Base-by-base conservation (phyloP, 2,888 invertebrate genomes). In the Therioaphis trifolii region DNA sequence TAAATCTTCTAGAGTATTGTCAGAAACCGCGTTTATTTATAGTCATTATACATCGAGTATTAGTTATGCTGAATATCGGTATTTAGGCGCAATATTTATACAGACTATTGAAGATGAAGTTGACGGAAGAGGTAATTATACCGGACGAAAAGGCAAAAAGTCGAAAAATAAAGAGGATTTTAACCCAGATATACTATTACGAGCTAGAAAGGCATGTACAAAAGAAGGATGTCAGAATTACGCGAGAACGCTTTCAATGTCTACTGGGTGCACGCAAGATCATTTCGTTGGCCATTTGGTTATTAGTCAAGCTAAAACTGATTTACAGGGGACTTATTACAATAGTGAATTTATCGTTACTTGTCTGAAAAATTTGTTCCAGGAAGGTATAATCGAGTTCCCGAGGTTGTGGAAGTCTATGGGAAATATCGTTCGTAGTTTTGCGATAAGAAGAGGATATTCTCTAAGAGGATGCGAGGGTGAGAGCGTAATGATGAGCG, bases 151-250 rank as follows among this genome's bases (percentile, higher is more conserved):
- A 55, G 55, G 55, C 12, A 55, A n/a, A 21, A n/a, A 21, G n/a
- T n/a, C 55, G 4, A 14, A n/a, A 55, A 9, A 2, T 55, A 55
- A 55, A 55, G 9, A 14, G 55, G n/a, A 55, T 55, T 55, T 55
- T 55, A 15, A 55, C 2, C 9, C 55, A 55, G 55, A 55, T 55
- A n/a, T 55, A 55, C n/a, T n/a, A 55, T 15, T 55, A n/a, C 18
- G 55, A 55, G 55, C 15, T 55, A 55, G 55, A 55, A n/a, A 55
- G 55, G 55, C 55, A 55, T 55, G 55, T 55, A n/a, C 55, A 55
- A 15, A 55, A n/a, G 14, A 15, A 18, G 21, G 55, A 4, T 55
- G 55, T n/a, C 2, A 1, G 4, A 55, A 55, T n/a, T n/a, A 55
- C 55, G 2, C n/a, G 21, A 55, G n/a, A n/a, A n/a, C n/a, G n/a